phyloP scores from a whole-genome alignment of 2,797 vertebrate genomes.

The Epinephelus awoara region DNA sequence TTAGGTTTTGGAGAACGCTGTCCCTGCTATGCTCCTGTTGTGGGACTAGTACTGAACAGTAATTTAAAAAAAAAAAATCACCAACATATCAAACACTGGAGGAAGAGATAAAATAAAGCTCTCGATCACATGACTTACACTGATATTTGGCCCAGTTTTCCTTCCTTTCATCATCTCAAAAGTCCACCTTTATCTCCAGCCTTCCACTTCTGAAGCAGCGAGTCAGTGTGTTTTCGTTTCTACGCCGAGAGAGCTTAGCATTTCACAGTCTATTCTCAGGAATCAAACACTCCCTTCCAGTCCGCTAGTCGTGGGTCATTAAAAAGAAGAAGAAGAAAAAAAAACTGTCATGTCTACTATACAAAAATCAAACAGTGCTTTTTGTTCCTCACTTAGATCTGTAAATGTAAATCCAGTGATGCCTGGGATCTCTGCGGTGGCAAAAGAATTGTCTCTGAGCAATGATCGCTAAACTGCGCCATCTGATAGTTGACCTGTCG shows the following conservation, averaged over 20 bases:
- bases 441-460: constrained; percentile 29
- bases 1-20: constrained; percentile 30
- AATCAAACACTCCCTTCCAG: constrained; percentile 63
- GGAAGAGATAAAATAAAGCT: constrained; percentile 69
- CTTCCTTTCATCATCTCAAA: constrained; percentile 36
- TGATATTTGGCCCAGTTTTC: constrained; percentile 74
- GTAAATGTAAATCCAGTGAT: constrained; percentile 54
- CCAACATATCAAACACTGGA: constrained; percentile 65
- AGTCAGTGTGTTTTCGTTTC: constrained; percentile 73
- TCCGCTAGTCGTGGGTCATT: constrained; percentile 53
- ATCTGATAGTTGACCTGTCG: constrained; percentile 37
- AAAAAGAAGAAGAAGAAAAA: constrained; percentile 32
- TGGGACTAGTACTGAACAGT: constrained; percentile 51
- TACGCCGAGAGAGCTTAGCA: constrained; percentile 61
- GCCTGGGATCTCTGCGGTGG: constrained; percentile 59
- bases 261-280: constrained; percentile 80
- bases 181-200: constrained; percentile 41
- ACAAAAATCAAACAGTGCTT: constrained; percentile 78
- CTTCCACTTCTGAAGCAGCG: constrained; percentile 67
- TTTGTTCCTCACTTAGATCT: constrained; percentile 73
- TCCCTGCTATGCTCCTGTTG: constrained; percentile 53
- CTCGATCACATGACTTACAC: constrained; percentile 67
- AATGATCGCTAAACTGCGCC: constrained; percentile 8
- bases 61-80: constrained; percentile 34
- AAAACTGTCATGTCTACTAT: constrained; percentile 58